phyloP scores from a whole-genome alignment of 2,113 vertebrate species.

The Ahaetulla prasina region DNA sequence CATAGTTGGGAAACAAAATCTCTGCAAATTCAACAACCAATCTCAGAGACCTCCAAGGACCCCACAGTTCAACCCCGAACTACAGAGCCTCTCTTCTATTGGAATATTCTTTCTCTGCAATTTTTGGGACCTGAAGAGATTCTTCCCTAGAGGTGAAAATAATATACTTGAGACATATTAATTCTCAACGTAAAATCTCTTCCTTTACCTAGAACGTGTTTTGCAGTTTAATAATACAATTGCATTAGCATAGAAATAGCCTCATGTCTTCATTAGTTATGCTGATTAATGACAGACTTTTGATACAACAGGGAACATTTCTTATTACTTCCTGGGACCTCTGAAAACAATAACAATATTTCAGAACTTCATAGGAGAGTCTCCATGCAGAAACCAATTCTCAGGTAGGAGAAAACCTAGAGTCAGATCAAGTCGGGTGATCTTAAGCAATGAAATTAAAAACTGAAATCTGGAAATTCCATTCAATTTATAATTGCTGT shows the following conservation, averaged over 20 bases:
- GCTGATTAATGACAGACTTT: conserved; percentile 36
- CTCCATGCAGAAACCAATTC: not conserved
- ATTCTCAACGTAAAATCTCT: conserved; percentile 10
- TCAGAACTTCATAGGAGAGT: no score
- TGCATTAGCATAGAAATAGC: conserved; percentile 26
- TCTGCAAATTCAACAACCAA: not conserved
- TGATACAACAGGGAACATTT: not conserved
- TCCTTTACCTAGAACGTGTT: not conserved
- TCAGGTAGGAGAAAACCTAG: not conserved
- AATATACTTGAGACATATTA: not conserved
- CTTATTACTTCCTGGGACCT: conserved; percentile 9
- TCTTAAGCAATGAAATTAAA: no score
- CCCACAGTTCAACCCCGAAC: not conserved
- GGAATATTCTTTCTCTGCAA: not conserved
- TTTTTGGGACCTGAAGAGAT: not conserved
- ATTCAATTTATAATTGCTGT: not conserved
- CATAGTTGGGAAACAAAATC: not conserved
- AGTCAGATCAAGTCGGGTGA: no score
- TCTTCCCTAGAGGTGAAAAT: conserved; percentile 7
- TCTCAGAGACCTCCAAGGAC: not conserved
- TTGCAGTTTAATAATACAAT: conserved; percentile 15
- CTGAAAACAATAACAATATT: not conserved
- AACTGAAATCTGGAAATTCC: no score
- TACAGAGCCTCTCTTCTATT: not conserved
- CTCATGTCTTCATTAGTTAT: conserved; percentile 37